Percentiles rank a stretch among this genome's conserved stretches.
These are phyloP conservation scores for Cettia cetti DNA, from an alignment of 2,113 vertebrate species.

Conservation along the genomic window DNA sequence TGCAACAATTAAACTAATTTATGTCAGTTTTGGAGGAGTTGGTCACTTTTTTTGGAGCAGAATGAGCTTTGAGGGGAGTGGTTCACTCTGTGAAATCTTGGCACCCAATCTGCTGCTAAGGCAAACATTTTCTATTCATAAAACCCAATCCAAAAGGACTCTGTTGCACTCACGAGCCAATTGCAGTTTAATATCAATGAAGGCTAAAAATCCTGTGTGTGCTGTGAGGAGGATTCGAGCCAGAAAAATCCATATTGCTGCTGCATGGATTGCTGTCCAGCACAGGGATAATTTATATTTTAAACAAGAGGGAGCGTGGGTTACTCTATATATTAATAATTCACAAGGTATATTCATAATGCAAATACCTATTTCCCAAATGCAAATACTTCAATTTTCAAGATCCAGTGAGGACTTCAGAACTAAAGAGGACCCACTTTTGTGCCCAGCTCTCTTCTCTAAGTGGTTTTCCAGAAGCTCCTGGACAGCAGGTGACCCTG, in stretches of 20 bases:
- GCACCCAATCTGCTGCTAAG: neutral
- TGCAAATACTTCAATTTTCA: neutral
- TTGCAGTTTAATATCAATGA: neutral
- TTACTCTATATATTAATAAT: neutral
- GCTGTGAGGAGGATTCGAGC: neutral
- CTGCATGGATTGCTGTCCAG: neutral
- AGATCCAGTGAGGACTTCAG: neutral
- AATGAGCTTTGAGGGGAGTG: neutral
- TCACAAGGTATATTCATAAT: neutral
- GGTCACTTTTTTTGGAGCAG: neutral
- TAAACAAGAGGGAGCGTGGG: neutral
- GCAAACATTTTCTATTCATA: neutral
- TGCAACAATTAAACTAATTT: neutral
- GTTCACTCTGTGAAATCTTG: neutral
- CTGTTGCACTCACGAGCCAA: neutral
- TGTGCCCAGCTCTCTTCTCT: slow-evolving; percentile 22
- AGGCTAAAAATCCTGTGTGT: neutral
- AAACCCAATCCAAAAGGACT: neutral
- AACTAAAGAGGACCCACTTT: neutral
- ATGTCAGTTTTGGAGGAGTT: neutral
- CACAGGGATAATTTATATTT: neutral
- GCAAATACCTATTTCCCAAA: neutral
- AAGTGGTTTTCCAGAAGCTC: slow-evolving; percentile 47
- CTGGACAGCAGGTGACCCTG: slow-evolving; percentile 34
- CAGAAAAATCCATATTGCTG: neutral